These are phyloP conservation scores for Drosophila antonietae DNA, from an alignment of 2,888 invertebrate genomes.

Conservation along the genomic window DNA sequence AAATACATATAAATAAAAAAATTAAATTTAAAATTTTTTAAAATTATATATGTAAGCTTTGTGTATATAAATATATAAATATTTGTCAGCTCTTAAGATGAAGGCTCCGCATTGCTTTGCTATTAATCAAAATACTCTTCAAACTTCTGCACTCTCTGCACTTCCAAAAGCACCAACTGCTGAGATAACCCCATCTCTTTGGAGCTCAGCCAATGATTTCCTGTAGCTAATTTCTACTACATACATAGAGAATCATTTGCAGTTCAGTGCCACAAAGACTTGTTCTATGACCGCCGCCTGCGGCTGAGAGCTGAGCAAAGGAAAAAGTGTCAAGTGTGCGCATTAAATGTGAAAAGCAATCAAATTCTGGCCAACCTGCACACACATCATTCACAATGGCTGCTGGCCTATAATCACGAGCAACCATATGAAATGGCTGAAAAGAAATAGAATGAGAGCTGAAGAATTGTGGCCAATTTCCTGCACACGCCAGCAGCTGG, in stretches of 20 bases:
- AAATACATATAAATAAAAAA: background rate
- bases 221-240: background rate
- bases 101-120: background rate
- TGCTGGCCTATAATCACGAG: constrained; percentile 19
- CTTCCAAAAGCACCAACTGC: too few species aligned
- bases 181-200: background rate
- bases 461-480: constrained; percentile 56
- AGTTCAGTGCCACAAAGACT: background rate
- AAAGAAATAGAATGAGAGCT: constrained; percentile 25
- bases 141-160: too few species aligned
- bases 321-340: constrained; percentile 59
- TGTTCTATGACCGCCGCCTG: constrained; percentile 3
- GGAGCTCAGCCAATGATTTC: background rate
- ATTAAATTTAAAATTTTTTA: background rate
- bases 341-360: constrained; percentile 33
- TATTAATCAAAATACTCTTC: background rate
- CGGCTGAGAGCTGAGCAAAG: background rate
- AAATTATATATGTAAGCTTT: too few species aligned
- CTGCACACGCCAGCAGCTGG: constrained; percentile 34
- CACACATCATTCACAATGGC: constrained; percentile 11
- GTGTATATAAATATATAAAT: background rate
- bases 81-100: background rate
- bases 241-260: background rate
- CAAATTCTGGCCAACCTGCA: constrained; percentile 18
- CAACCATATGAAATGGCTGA: constrained; percentile 1